phyloP scores from a whole-genome alignment of 1,140 invertebrate genomes.

The Calycopis cecrops region DNA sequence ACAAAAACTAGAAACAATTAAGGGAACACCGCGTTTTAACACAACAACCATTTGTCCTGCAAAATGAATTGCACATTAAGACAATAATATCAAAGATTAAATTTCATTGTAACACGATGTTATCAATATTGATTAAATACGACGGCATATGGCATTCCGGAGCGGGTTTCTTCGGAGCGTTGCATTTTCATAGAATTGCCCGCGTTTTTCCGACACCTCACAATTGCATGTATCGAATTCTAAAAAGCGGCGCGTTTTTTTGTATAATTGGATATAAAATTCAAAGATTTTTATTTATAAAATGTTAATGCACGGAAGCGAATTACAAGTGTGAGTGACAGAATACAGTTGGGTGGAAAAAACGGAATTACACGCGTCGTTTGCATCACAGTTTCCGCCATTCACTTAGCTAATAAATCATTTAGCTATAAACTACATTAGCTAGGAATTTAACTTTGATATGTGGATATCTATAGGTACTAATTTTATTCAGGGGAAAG shows the following conservation, averaged over 20 bases:
- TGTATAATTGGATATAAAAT: conserved; percentile 48
- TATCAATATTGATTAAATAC: conserved; percentile 45
- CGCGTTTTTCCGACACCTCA: conserved; percentile 71
- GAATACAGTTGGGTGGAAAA: conserved; percentile 24
- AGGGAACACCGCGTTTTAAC: conserved; percentile 47
- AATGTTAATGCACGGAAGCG: conserved; percentile 24
- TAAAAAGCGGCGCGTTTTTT: conserved; percentile 68
- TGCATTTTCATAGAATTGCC: conserved; percentile 71
- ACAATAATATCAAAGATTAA: conserved; percentile 50
- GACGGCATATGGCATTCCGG: conserved; percentile 59
- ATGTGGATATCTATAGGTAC: too few relatives aligned
- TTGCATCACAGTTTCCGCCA: conserved; percentile 11
- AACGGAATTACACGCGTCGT: conserved; percentile 13
- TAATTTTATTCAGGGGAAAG: too few relatives aligned
- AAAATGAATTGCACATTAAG: conserved; percentile 59
- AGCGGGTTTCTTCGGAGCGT: conserved; percentile 59
- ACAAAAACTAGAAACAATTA: conserved; percentile 73
- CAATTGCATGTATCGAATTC: conserved; percentile 70
- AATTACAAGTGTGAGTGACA: conserved; percentile 22
- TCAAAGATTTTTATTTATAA: conserved; percentile 20
- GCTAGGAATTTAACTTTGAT: too few relatives aligned
- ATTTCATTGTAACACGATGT: conserved; percentile 43
- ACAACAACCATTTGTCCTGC: conserved; percentile 45
- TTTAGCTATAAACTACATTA: not conserved
- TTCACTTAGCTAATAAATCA: conserved; percentile 14